phyloP scores from a whole-genome alignment of 1,140 invertebrate species.

The Drosophila littoralis region DNA sequence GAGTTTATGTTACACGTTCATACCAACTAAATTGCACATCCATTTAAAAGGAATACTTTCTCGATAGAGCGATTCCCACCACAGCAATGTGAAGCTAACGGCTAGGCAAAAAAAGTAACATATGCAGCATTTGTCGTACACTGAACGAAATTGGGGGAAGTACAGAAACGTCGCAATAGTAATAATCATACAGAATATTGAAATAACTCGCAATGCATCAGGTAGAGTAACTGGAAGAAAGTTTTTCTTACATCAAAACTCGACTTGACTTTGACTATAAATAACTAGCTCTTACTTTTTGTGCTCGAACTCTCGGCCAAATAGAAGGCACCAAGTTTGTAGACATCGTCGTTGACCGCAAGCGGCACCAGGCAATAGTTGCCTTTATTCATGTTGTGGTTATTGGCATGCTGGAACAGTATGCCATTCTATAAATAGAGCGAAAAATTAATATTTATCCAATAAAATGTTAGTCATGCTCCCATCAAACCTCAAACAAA shows the following conservation, averaged over 20 bases:
- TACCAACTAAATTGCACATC: slow-evolving; percentile 69
- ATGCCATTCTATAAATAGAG: slow-evolving; percentile 48
- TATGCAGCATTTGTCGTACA: slow-evolving; percentile 90
- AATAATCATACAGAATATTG: slow-evolving; percentile 88
- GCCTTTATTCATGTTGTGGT: slow-evolving; percentile 2
- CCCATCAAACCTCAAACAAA: slow-evolving; percentile 48
- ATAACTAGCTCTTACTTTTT: background rate
- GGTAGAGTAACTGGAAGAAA: background rate
- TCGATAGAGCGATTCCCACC: too few species aligned
- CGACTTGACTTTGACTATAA: too few species aligned
- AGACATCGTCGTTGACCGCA: background rate
- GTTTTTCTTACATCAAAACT: background rate
- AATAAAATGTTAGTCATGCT: background rate
- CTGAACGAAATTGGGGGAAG: slow-evolving; percentile 86
- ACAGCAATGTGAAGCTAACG: slow-evolving; percentile 85
- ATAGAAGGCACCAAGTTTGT: background rate
- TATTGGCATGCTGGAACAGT: slow-evolving; percentile 10
- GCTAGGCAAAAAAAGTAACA: slow-evolving; percentile 88
- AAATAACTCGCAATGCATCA: background rate
- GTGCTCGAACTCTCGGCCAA: background rate
- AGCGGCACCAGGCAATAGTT: slow-evolving; percentile 52
- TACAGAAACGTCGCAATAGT: slow-evolving; percentile 85
- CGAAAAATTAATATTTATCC: background rate
- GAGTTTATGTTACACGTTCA: background rate
- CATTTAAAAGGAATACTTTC: slow-evolving; percentile 49